phyloP scores from a whole-genome alignment of 1,140 invertebrate species.

The Aphaenogaster rudis region DNA sequence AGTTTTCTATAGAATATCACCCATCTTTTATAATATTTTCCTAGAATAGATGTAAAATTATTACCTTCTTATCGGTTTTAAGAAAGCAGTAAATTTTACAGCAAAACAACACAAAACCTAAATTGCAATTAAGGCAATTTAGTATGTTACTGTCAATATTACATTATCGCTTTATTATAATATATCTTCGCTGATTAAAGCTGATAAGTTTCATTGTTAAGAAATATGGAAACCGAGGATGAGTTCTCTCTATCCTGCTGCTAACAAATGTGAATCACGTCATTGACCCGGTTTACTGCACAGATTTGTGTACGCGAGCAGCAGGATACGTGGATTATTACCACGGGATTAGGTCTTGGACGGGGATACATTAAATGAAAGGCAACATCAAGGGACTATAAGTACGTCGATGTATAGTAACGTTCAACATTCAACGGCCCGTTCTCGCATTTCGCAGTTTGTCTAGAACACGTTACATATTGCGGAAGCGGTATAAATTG shows the following conservation, averaged over 20 bases:
- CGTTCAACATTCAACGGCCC: conserved; percentile 15
- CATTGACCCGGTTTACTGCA: conserved; percentile 57
- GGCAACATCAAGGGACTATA: conserved; percentile 65
- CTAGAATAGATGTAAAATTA: not conserved
- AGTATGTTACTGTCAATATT: not conserved
- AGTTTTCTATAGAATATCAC: not conserved
- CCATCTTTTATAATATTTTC: not conserved
- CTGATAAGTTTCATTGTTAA: not conserved
- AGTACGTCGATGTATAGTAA: conserved; percentile 46
- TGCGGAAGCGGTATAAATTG: not conserved
- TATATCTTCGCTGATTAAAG: not conserved
- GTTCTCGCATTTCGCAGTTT: conserved; percentile 19
- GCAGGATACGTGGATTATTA: conserved; percentile 68
- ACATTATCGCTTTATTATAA: not conserved
- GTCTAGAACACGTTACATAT: conserved; percentile 5
- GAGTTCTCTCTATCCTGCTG: conserved; percentile 17
- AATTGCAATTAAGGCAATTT: not conserved
- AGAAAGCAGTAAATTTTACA: not conserved
- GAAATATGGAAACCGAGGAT: not conserved
- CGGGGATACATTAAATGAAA: conserved; percentile 69
- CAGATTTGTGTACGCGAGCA: conserved; percentile 37
- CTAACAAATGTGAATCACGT: conserved; percentile 73
- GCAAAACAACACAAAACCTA: not conserved
- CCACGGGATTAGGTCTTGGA: conserved; percentile 67
- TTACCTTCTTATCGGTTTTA: not conserved